Evolutionary conservation across 53 echinoderm and acorn worm genomes (phyloP).

Genomic region (Paracentrotus lividus): DNA sequence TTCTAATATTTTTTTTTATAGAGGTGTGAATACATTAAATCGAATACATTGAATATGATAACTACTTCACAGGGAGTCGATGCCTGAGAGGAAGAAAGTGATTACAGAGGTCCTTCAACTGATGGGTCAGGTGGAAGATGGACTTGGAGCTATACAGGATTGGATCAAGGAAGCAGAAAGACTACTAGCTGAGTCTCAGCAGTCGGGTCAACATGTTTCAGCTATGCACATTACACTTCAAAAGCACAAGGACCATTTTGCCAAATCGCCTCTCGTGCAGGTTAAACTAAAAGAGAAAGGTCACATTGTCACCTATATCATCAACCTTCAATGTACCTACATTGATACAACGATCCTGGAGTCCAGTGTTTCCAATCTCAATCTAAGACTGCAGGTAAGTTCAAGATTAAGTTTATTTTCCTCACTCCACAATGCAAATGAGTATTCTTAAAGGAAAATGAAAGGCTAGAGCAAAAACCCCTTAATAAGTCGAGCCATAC

Average conservation of each 20-base stretch:
- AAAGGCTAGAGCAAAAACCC: too few species aligned
- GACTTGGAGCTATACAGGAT: constrained; percentile 77
- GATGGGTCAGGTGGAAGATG: constrained; percentile 79
- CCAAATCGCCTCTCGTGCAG: constrained; percentile 72
- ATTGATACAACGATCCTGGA: constrained; percentile 84
- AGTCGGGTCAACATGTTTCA: constrained; percentile 45
- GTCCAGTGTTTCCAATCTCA: constrained; percentile 76
- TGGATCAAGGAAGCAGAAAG: constrained; percentile 84
- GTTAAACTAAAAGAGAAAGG: constrained; percentile 84
- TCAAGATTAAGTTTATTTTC: too few species aligned
- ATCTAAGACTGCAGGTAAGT: constrained; percentile 77
- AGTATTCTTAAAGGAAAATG: too few species aligned
- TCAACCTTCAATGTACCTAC: constrained; percentile 79
- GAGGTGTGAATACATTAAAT: too few species aligned
- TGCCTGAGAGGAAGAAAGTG: constrained; percentile 55
- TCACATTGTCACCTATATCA: constrained; percentile 82
- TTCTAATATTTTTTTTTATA: too few species aligned
- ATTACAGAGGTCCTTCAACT: constrained; percentile 40
- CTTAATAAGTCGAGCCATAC: too few species aligned
- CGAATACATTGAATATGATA: too few species aligned
- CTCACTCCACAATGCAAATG: too few species aligned
- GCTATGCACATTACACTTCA: constrained; percentile 73
- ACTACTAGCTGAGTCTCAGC: constrained; percentile 74
- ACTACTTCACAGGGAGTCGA: constrained; percentile 10
- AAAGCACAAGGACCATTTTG: constrained; percentile 83